Evolutionary conservation across 2,888 invertebrate genomes (phyloP).

Genomic region (Elegia similella): DNA sequence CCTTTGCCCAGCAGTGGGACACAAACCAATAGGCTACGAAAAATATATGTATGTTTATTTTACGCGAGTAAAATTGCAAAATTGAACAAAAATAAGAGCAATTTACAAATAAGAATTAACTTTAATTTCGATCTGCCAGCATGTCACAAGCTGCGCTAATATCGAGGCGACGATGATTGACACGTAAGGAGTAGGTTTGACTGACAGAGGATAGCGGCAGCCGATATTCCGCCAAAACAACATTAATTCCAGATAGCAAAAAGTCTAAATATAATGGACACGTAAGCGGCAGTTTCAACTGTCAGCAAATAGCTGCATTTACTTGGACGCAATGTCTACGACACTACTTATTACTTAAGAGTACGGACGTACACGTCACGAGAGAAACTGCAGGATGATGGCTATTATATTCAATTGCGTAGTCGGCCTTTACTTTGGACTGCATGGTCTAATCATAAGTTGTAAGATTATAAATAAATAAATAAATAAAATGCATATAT

Average conservation of each 20-base stretch:
- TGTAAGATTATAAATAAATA: too few relatives aligned
- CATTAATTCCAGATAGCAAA: too few relatives aligned
- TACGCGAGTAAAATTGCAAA: neutral
- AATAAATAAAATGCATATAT: too few relatives aligned
- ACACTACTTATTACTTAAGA: neutral
- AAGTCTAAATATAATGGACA: constrained; percentile 13
- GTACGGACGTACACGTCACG: neutral
- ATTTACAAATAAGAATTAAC: neutral
- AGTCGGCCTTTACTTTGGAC: too few relatives aligned
- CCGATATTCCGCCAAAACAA: too few relatives aligned
- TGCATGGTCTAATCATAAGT: too few relatives aligned
- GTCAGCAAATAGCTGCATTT: neutral
- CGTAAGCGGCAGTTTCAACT: neutral
- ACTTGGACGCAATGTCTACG: neutral
- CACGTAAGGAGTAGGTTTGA: constrained; percentile 1
- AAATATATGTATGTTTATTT: neutral
- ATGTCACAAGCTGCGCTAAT: constrained; percentile 9
- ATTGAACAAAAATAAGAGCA: too few relatives aligned
- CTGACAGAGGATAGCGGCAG: neutral
- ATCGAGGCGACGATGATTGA: constrained; percentile 7
- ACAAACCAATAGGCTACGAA: too few relatives aligned
- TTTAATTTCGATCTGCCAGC: neutral
- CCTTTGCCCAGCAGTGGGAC: too few relatives aligned
- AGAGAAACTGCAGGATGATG: neutral
- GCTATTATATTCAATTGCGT: too few relatives aligned